Base-by-base conservation (phyloP, 2,797 vertebrate species). In the Diplodus puntazzo region DNA sequence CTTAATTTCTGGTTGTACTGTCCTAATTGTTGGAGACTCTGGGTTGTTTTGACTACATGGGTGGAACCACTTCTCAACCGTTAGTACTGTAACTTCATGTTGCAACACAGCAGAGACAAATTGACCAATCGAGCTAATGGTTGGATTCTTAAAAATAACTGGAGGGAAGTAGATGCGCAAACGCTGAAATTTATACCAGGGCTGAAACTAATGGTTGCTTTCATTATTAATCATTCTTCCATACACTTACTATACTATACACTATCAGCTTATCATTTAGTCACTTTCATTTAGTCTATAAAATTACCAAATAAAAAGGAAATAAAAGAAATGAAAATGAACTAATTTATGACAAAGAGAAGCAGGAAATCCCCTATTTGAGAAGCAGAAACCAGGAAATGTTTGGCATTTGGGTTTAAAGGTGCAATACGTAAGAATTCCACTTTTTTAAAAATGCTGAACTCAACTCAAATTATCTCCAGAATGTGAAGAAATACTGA, bases 1-100 rank as follows among this genome's bases (percentile, higher is more conserved):
- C 27, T 55, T 73, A 13, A 59, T 82, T 74, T 57, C 14, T 69
- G 49, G 54, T 43, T 53, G 72, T 30, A 3, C 39, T 52, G 34
- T 13, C 5, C 45, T 18, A 67, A 81, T 13, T 71, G 20, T 80
- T 64, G 25, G 11, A 3, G 23, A 58, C 3, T 45, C 3, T 6
- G 4, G 13, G n/a, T 11, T 46, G 5, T 62, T 69, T 39, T 0
- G 5, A 30, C 43, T 11, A 50, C 6, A 69, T 21, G 18, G 18
- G 9, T 43, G 8, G 23, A 67, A 62, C 25, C 3, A 23, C 21
- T 13, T 69, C 13, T 53, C 27, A 58, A 16, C n/a, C 27, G 58
- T 50, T 58, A 65, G 53, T 27, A 63, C n/a, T 50, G 23, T 70
- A 58, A 65, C 67, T 45, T 64, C 13, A 11, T 48, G 23, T 52